Percentiles rank a stretch among this genome's conserved stretches.
These are phyloP conservation scores for Tiliacea aurago DNA, from an alignment of 2,888 invertebrate genomes.

Conservation along the genomic window DNA sequence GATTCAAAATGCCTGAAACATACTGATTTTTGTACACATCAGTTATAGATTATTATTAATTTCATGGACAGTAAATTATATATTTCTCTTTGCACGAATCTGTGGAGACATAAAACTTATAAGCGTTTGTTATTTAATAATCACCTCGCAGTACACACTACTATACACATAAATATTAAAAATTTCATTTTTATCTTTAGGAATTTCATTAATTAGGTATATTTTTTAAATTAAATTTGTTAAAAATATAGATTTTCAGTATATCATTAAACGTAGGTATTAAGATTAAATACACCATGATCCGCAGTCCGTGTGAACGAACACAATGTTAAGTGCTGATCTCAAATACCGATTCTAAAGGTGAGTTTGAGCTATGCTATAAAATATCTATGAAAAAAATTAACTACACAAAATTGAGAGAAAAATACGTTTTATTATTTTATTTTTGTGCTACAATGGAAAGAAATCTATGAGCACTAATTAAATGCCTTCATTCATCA, in stretches of 20 bases:
- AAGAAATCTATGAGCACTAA: slow-evolving; percentile 84
- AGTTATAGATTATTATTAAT: slow-evolving; percentile 86
- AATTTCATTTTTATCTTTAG: slow-evolving; percentile 88
- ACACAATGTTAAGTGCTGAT: slow-evolving; percentile 69
- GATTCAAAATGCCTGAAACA: slow-evolving; percentile 91
- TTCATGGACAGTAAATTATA: slow-evolving; percentile 89
- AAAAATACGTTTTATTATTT: slow-evolving; percentile 72
- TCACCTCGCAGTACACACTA: slow-evolving; percentile 85
- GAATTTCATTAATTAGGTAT: slow-evolving; percentile 89
- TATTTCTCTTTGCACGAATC: slow-evolving; percentile 81
- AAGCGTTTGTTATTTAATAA: slow-evolving; percentile 82
- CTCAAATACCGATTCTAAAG: slow-evolving; percentile 72
- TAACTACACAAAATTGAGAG: slow-evolving; percentile 80
- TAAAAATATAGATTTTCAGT: slow-evolving; percentile 89
- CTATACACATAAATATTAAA: slow-evolving; percentile 89
- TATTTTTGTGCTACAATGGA: slow-evolving; percentile 82
- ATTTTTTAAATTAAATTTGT: slow-evolving; percentile 86
- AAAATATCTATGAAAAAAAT: slow-evolving; percentile 77
- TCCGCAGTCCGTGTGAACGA: slow-evolving; percentile 76
- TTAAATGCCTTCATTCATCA: slow-evolving; percentile 84
- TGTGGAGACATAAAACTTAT: slow-evolving; percentile 81
- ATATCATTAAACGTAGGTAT: slow-evolving; percentile 85
- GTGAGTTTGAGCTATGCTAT: slow-evolving; percentile 78
- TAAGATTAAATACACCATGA: slow-evolving; percentile 80
- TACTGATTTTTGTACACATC: slow-evolving; percentile 90